Base-by-base conservation (phyloP, 2,797 vertebrate genomes). In the Phaenicophaeus curvirostris region DNA sequence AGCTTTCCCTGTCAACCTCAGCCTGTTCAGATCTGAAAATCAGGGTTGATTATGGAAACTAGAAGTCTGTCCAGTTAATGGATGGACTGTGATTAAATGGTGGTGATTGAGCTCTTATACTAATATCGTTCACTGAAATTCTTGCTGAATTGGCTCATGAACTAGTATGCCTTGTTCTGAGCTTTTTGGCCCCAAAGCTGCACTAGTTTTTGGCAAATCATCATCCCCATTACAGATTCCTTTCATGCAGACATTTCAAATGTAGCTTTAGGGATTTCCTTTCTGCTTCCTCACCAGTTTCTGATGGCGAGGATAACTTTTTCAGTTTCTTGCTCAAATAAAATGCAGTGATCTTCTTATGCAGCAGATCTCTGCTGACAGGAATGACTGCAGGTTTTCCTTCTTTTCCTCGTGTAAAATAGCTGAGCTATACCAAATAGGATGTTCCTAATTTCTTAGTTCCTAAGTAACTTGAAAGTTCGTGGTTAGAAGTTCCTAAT, bases 251-350 rank as follows among this genome's bases (percentile, higher is more conserved):
- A 85, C 1, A 0, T 85, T 89, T 48, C 53, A 90, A 76, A 89
- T 4, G 1, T 87, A 82, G 92, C 89, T 91, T 77, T 59, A 92
- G 94, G 92, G 85, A 74, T 35, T 93, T 93, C 35, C 62, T 81
- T 96, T 95, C 66, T 93, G 85, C 94, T 92, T 92, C 51, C 63
- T 95, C 87, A 84, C 91, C 66, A 81, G 42, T 84, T 95, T 89
- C 81, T 91, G 82, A 92, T 92, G 55, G 69, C 50, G 78, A 90
- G 41, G 42, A 21, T 75, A 87, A 86, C 39, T 76, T 91, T 74
- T 90, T 81, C 20, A 6, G 76, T 87, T 20, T 89, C 66, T 86
- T 66, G 39, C 59, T 92, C 65, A 83, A 74, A 67, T 68, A 68
- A 90, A 89, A 90, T 8, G 11, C n/a, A 54, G 37, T 4, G 6